These are phyloP conservation scores for Trichopoda pennipes DNA, from an alignment of 2,888 invertebrate genomes.

Conservation along the genomic window DNA sequence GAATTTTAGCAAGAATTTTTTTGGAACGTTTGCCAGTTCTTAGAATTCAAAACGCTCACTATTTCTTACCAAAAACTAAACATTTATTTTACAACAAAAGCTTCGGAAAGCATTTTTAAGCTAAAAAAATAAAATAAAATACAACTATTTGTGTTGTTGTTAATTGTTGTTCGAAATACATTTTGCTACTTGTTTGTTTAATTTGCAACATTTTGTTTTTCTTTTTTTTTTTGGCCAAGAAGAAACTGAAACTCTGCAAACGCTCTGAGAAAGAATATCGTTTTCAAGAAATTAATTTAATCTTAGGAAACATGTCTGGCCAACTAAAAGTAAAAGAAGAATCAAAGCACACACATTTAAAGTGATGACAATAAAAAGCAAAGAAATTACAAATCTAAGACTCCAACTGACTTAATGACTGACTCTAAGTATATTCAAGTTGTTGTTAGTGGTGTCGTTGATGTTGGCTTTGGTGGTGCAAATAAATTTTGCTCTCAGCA, in stretches of 20 bases:
- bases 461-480: background rate
- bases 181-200: background rate
- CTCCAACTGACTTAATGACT: background rate
- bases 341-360: background rate
- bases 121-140: background rate
- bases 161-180: background rate
- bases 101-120: background rate
- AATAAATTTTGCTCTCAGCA: conserved; percentile 22
- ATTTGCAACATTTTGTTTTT: conserved; percentile 1
- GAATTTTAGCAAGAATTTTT: too few relatives aligned
- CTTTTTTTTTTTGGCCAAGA: background rate
- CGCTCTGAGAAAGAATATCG: conserved; percentile 1
- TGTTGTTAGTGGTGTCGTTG: background rate
- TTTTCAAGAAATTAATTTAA: conserved; percentile 25
- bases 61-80: too few relatives aligned
- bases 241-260: background rate
- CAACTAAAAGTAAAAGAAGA: conserved; percentile 23
- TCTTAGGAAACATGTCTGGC: conserved; percentile 34
- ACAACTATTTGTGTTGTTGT: background rate
- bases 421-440: background rate
- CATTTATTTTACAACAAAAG: too few relatives aligned
- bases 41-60: too few relatives aligned
- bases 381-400: conserved; percentile 1
- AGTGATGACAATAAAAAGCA: background rate
- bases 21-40: too few relatives aligned